Percentiles rank a stretch among this genome's conserved stretches.
phyloP scores from a whole-genome alignment of 1,140 invertebrate genomes.

The Listronotus oregonensis region DNA sequence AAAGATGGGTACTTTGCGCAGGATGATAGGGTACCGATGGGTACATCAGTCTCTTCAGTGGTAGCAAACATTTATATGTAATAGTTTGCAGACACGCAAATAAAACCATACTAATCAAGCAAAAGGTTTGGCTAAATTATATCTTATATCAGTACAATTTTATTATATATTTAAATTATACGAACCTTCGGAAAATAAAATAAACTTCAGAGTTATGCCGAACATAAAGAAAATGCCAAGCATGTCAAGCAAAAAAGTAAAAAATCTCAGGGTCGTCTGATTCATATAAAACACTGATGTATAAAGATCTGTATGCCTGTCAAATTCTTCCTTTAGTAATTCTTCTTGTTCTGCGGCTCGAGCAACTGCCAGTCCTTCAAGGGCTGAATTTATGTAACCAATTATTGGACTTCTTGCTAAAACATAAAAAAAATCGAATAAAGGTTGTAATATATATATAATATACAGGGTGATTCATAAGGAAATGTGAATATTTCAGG shows the following conservation, averaged over 20 bases:
- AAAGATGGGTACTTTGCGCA: no score
- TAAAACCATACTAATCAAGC: no score
- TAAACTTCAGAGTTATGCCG: slow-evolving; percentile 63
- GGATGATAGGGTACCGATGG: no score
- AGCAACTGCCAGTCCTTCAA: slow-evolving; percentile 88
- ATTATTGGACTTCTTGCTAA: slow-evolving; percentile 81
- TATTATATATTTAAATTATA: neutral
- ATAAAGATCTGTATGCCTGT: slow-evolving; percentile 72
- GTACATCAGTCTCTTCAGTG: no score
- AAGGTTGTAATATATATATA: no score
- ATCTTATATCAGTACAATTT: no score
- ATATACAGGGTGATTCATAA: no score
- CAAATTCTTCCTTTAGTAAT: slow-evolving; percentile 63
- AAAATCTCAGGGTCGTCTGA: slow-evolving; percentile 53
- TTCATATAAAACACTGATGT: slow-evolving; percentile 65
- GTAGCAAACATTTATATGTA: no score
- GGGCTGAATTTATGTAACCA: slow-evolving; percentile 84
- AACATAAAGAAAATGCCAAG: slow-evolving; percentile 64
- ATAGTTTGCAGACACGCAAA: no score
- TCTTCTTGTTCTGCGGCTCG: slow-evolving; percentile 81
- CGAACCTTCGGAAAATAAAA: slow-evolving; percentile 59
- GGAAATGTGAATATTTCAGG: no score
- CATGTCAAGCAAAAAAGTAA: slow-evolving; percentile 62
- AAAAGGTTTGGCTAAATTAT: no score
- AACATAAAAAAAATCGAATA: slow-evolving; percentile 37